Conservation (phyloP, 2,113 vertebrate genomes). For the Galbula dea region DNA sequence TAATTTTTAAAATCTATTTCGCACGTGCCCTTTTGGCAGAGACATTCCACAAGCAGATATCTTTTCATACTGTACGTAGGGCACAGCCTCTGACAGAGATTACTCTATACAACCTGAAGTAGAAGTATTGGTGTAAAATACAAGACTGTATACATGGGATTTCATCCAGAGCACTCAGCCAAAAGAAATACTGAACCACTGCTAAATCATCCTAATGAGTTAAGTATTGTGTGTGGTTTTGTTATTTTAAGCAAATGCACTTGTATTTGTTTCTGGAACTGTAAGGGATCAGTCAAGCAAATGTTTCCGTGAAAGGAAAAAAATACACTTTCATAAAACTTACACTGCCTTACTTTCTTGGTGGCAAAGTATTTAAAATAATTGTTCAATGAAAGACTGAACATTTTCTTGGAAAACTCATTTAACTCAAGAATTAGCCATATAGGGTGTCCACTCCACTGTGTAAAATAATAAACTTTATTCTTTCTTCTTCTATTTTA, state of each 20-base stretch:
- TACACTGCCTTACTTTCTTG: neutral
- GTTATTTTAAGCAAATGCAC: slow-evolving; percentile 46
- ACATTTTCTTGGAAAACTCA: slow-evolving; percentile 5
- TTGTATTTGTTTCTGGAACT: slow-evolving; percentile 40
- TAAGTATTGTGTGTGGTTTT: slow-evolving; percentile 40
- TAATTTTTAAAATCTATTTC: slow-evolving; percentile 29
- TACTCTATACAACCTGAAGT: slow-evolving; percentile 21
- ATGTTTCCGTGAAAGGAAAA: slow-evolving; percentile 9
- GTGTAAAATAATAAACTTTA: neutral
- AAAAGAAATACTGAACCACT: neutral
- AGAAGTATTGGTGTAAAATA: slow-evolving; percentile 12
- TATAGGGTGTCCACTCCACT: neutral
- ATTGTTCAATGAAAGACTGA: slow-evolving; percentile 50
- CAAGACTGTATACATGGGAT: slow-evolving; percentile 11
- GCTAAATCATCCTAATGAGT: slow-evolving; percentile 28
- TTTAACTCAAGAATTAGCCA: neutral
- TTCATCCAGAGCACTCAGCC: slow-evolving; percentile 36
- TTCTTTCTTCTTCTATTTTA: slow-evolving; percentile 27
- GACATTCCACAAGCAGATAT: neutral
- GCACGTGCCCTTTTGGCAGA: neutral
- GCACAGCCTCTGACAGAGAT: neutral
- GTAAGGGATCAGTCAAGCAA: slow-evolving; percentile 2
- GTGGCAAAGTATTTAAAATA: slow-evolving; percentile 43
- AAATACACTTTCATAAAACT: neutral
- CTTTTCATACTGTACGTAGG: neutral